phyloP scores from a whole-genome alignment of 2,797 vertebrate genomes.

The Zalophus californianus region DNA sequence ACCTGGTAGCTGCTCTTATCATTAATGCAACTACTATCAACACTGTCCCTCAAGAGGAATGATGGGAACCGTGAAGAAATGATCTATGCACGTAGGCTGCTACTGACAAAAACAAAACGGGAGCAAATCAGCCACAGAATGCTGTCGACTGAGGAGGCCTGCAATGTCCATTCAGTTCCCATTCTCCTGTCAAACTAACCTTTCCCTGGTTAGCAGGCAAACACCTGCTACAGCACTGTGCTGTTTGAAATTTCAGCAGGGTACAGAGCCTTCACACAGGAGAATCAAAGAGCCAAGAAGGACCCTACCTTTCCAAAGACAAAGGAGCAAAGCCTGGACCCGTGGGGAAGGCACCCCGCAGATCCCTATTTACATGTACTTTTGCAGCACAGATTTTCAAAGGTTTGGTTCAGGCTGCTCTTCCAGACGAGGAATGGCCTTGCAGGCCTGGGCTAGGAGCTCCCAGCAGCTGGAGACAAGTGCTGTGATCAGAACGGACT shows the following conservation, averaged over 20 bases:
- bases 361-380: constrained; percentile 91
- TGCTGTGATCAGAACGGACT: constrained; percentile 90
- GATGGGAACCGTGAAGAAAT: not conserved
- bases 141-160: constrained; percentile 65
- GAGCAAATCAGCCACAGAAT: not conserved
- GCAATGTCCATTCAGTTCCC: constrained; percentile 69
- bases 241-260: not conserved
- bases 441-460: constrained; percentile 88
- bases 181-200: constrained; percentile 73
- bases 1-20: not conserved
- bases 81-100: accelerated
- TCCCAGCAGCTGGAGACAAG: constrained; percentile 91
- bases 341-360: constrained; percentile 86
- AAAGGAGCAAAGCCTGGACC: constrained; percentile 83
- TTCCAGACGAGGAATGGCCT: constrained; percentile 91
- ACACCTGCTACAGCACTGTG: not conserved
- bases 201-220: not conserved
- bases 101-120: not conserved
- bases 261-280: constrained; percentile 66
- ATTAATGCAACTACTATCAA: accelerated
- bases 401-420: constrained; percentile 89
- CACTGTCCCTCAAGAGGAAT: not conserved
- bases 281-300: constrained; percentile 87
- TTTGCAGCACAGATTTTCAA: constrained; percentile 93
- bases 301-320: constrained; percentile 87